Evolutionary conservation across 2,797 vertebrate species (phyloP).

Genomic region (Dromococcyx pavoninus): DNA sequence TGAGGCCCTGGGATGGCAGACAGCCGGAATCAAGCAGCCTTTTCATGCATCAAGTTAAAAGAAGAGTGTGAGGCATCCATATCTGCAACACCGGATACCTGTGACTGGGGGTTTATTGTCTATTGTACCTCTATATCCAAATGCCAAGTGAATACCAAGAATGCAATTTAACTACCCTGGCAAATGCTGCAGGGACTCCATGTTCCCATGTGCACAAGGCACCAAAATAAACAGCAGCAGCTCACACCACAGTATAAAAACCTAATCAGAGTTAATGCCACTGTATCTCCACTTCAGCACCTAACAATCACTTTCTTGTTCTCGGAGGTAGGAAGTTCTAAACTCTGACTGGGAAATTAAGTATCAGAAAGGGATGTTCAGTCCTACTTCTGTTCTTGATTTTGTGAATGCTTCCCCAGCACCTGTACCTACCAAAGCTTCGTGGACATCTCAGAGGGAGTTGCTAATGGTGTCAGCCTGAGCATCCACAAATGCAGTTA

Average conservation of each 20-base stretch:
- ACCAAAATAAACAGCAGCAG: neutral
- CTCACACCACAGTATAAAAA: neutral
- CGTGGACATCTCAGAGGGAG: neutral
- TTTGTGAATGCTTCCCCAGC: neutral
- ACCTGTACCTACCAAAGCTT: neutral
- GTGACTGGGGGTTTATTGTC: neutral
- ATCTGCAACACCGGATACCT: neutral
- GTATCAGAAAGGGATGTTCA: neutral
- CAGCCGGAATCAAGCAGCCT: neutral
- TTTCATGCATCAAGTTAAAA: neutral
- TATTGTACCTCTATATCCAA: neutral
- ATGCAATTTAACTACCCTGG: neutral
- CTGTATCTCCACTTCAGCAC: neutral
- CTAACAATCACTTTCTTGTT: neutral
- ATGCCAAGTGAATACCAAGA: neutral
- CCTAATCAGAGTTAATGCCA: neutral
- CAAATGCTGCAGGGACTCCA: neutral
- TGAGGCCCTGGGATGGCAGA: neutral
- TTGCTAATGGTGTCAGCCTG: neutral
- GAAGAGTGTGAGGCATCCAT: neutral
- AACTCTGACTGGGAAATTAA: neutral
- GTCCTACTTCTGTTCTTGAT: neutral
- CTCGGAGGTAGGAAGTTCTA: neutral
- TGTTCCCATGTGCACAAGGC: rapidly evolving
- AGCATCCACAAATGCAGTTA: neutral